Evolutionary conservation across 2,113 vertebrate genomes (phyloP), one percentile per base, ranked within the genome.

Genomic region (Zingel zingel): DNA sequence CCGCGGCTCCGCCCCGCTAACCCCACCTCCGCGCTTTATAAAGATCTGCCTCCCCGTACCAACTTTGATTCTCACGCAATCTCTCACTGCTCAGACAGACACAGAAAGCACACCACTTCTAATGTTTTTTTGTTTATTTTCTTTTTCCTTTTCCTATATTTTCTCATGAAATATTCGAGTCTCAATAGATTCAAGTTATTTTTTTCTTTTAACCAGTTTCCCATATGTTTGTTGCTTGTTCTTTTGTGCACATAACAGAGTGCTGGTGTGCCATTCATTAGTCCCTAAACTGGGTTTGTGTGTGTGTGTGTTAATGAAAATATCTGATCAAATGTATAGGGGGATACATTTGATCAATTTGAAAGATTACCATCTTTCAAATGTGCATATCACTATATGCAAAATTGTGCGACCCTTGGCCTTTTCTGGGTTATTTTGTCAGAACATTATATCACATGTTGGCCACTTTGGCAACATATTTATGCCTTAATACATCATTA

Each of bases 11-110:
- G 93, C 95, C 94, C 93, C 92, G 81, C 94, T 83, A 94, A 95
- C 96, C 95, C 97, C 96, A 93, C 97, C 97, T 87, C 94, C 93
- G 83, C 89, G 89, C 92, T 94, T 96, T 96, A 96, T 96, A 96
- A 96, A 94, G 95, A 94, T 85, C 94, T 92, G 92, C 95, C 93
- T 93, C 93, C 73, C 80, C 81, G 83, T 91, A 75, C 91, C 67
- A 87, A 94, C 88, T 94, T 91, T 73, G 89, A 94, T 95, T 95
- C 93, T 96, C 95, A 96, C 95, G 95, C 96, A 83, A 95, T 88
- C 83, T 90, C 86, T 91, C 66, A 0, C 57, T 16, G 81, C 74
- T 77, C 91, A 76, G 71, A 66, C 78, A 61, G 48, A 74, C 81
- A 47, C 87, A 75, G 78, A 89, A 91, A 84, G 43, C 75, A 78